Evolutionary conservation across 1,140 invertebrate genomes (phyloP), one percentile per base, ranked within the genome.

Genomic region (Scaptomyza graminum): DNA sequence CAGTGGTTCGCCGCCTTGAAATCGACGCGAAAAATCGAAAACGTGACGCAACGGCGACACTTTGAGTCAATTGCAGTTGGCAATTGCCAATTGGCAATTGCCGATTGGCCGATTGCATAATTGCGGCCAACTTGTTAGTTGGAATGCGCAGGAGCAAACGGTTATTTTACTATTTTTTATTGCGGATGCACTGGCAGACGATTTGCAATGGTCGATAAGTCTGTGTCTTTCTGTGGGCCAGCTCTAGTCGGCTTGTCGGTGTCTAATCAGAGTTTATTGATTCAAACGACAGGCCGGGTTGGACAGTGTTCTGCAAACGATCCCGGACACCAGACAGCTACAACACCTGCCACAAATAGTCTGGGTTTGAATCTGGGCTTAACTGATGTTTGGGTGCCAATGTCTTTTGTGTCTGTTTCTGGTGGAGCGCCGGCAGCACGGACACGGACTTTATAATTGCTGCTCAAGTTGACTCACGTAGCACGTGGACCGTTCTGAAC

Each of bases 121-220:
- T 85, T 82, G 67, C 11, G 37, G 59, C 41, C 66, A 28, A 43
- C 65, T 51, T 8, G 22, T 72, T 76, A 69, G 67, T 84, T 84
- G 76, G 76, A 84, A 84, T 84, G 81, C 81, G 55, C 37, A 61
- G 66, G 31, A 73, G 81, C 80, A 72, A 82, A 68, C 43, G 75
- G 57, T 65, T 67, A 64, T 68, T 76, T 64, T 66, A 64, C 63
- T 74, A 11, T 25, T 79, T 79, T 80, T 76, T 87, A 87, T 87
- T 72, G 83, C 83, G 83, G 83, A 87, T 87, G 83, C 83, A 83
- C 72, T 73, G 61, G 79, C 83, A 87, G 83, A 79, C 83, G 82
- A 87, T 88, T 76, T 62, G 76, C 67, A 63, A 44, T 15, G 12
- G 16, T 50, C 74, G 83, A 87, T 87, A 87, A 88, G 74, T 74